Conservation (phyloP, 2,888 invertebrate species). For the Chirona hameri region DNA sequence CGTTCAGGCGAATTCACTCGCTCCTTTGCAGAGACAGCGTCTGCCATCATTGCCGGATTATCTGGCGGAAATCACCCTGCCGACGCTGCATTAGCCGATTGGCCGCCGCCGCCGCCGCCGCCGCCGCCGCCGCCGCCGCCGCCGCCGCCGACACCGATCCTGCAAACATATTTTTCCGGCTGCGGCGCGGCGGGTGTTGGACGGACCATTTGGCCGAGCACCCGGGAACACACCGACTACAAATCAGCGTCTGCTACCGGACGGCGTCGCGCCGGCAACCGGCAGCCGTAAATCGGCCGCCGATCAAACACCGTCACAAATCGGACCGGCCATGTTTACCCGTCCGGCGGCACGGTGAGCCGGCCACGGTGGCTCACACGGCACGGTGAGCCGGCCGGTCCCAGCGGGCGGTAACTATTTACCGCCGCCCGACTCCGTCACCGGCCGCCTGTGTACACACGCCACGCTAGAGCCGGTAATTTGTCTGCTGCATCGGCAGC, state of each 20-base stretch:
- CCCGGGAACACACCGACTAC: not conserved
- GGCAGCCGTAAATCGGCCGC: not conserved
- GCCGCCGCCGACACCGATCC: too few species aligned
- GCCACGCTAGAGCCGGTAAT: too few species aligned
- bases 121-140: not conserved
- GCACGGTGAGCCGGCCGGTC: not conserved
- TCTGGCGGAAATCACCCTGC: not conserved
- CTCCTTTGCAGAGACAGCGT: not conserved
- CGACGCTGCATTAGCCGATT: constrained; percentile 11
- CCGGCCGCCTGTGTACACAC: too few species aligned
- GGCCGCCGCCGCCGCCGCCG: constrained; percentile 3
- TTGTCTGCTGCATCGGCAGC: not conserved
- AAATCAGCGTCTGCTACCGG: constrained; percentile 1
- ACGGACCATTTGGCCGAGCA: not conserved
- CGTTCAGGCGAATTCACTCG: too few species aligned
- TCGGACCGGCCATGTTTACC: not conserved
- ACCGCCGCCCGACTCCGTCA: too few species aligned
- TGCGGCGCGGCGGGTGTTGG: not conserved
- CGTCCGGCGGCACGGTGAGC: not conserved
- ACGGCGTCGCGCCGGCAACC: not conserved
- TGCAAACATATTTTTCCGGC: constrained; percentile 3
- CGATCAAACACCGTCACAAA: too few species aligned
- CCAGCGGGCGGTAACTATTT: too few species aligned
- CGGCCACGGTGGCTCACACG: not conserved
- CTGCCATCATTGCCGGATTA: not conserved